Evolutionary conservation across 2,888 invertebrate species (phyloP), one percentile per base, ranked within the genome.

Genomic region (Malacosoma neustria): DNA sequence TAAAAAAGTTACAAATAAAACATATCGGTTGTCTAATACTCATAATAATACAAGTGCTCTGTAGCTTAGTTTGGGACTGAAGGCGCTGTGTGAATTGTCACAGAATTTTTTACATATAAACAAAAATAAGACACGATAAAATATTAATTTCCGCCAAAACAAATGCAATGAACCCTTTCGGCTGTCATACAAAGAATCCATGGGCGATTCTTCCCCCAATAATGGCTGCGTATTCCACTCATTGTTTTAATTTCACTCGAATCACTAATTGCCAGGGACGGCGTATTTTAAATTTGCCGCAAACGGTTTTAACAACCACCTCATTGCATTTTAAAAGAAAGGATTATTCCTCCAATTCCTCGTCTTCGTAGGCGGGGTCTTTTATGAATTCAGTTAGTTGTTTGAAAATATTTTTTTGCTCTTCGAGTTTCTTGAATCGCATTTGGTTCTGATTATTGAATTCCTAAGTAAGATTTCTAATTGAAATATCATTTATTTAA

Each of bases 241-340:
- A 80, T 84, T 82, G 82, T 84, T 81, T 81, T 82, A 82, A 81
- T 77, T 76, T 74, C 71, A 64, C 71, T 63, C 57, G 70, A 61
- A 73, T 76, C 76, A 75, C 82, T 84, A 84, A 84, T 84, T 84
- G 79, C 81, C 67, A 67, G 63, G 66, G 71, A 65, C 68, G 72
- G 57, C 66, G 72, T 72, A 72, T 79, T 80, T 77, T 73, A 76
- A 77, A 79, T 79, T 73, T 71, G 69, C 71, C 72, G 61, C 79
- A 77, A 81, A 76, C 79, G 75, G 72, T 81, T 76, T 74, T 74
- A 80, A 76, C 77, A 75, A 75, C 80, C 82, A 80, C 74, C 81
- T 81, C 84, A 82, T 79, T 82, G 84, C 84, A 81, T 82, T 85
- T 82, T 82, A 80, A 81, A 82, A 80, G 76, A 84, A 84, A 79